Conservation (phyloP, 2,888 invertebrate species). For the Erynnis tages region DNA sequence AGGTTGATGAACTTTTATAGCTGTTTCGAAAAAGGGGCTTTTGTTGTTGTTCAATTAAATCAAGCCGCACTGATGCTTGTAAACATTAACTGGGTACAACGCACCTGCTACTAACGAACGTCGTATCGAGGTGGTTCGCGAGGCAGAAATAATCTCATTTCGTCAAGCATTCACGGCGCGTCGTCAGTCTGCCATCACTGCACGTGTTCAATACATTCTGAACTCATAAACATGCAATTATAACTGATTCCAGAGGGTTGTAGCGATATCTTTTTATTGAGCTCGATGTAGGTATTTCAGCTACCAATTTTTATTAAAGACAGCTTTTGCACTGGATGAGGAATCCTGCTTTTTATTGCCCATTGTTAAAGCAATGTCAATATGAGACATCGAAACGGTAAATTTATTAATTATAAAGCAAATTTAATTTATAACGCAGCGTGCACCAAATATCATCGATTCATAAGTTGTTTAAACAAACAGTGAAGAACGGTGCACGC, state of each 20-base stretch:
- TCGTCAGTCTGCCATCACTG: conserved; percentile 6
- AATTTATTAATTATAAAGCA: too few species aligned
- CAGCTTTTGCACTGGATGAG: too few species aligned
- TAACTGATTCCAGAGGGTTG: background rate
- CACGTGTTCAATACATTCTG: conserved; percentile 34
- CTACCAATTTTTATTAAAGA: too few species aligned
- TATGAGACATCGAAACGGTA: too few species aligned
- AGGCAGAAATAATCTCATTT: conserved; percentile 38
- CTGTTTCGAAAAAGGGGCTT: too few species aligned
- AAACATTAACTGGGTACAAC: conserved; percentile 11
- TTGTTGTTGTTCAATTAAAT: conserved; percentile 21
- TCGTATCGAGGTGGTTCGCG: conserved; percentile 26
- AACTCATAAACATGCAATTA: conserved; percentile 24
- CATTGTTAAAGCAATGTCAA: too few species aligned
- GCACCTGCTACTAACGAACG: conserved; percentile 27
- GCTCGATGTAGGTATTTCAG: too few species aligned
- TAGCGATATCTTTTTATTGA: background rate
- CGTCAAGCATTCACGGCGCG: conserved; percentile 30
- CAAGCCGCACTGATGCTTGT: conserved; percentile 20
- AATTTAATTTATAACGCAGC: too few species aligned
- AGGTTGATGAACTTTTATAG: too few species aligned
- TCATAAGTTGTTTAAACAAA: conserved; percentile 29
- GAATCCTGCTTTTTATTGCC: too few species aligned
- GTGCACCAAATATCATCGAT: background rate
- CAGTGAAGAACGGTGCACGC: conserved; percentile 13